Base-by-base conservation (phyloP, 2,888 invertebrate species). In the Meteorus cinctellus region DNA sequence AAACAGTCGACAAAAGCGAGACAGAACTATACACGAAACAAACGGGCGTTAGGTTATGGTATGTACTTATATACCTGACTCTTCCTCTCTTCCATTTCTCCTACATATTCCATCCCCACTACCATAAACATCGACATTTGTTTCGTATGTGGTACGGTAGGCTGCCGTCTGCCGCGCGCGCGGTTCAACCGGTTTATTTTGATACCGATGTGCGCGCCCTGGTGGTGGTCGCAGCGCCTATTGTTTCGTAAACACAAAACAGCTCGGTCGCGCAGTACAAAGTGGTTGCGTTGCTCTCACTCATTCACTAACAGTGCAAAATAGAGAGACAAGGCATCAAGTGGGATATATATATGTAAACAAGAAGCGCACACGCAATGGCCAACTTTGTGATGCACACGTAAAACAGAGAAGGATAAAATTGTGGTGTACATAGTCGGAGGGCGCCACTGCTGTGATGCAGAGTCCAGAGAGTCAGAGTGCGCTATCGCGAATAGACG, bases 171-270 rank as follows among this genome's bases (percentile, higher is more conserved):
- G 16, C 31, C n/a, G 48, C 48, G 48, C 34, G 34, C 31, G n/a
- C 41, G 24, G 24, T 55, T 45, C 66, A 66, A 36, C 66, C 66
- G 41, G 66, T 41, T 66, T 55, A 10, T 55, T 4, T 19, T 55
- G 55, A 55, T 70, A 59, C 59, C 34, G 34, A 41, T 29, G 48
- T 36, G 45, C 63, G 70, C 65, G 55, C 60, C 48, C 55, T 75
- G 71, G 75, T 74, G 76, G 78, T 78, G 73, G 79, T 77, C 81
- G 87, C 84, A 86, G 19, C 85, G 84, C 79, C 85, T 78, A 88
- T 88, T 89, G 89, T 89, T 87, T 85, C 84, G 83, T 84, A 83
- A 87, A 87, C 86, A 89, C 89, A 89, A 89, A 89, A 89, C 89
- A 88, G 86, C 85, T 87, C 82, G 79, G 83, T 82, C 85, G 84